These are phyloP conservation scores for Hypselothyrea guttata DNA, from an alignment of 2,888 invertebrate genomes.

Conservation along the genomic window DNA sequence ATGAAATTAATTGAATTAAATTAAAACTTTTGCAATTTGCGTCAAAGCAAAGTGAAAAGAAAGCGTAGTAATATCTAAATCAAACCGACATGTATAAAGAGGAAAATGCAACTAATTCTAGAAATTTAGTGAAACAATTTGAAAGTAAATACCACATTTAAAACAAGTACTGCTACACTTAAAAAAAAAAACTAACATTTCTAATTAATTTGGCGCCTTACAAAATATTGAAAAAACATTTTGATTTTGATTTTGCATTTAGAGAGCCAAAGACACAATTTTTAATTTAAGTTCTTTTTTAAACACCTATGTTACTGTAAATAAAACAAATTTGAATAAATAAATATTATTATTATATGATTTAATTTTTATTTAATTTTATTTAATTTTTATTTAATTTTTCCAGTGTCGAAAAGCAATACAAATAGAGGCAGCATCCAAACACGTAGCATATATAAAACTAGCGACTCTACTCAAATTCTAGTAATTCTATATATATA, in stretches of 20 bases:
- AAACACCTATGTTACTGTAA: slow-evolving; percentile 35
- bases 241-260: slow-evolving; percentile 28
- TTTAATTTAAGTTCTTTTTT: slow-evolving; percentile 28
- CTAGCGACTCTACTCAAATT: slow-evolving; percentile 43
- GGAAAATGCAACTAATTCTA: slow-evolving; percentile 9
- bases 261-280: slow-evolving; percentile 64
- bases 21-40: slow-evolving; percentile 46
- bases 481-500: slow-evolving; percentile 43
- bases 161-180: slow-evolving; percentile 14
- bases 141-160: slow-evolving; percentile 28
- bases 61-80: slow-evolving; percentile 77
- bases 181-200: slow-evolving; percentile 8
- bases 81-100: slow-evolving; percentile 64
- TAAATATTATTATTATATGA: slow-evolving; percentile 8
- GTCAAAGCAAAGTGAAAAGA: slow-evolving; percentile 42
- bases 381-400: slow-evolving; percentile 9
- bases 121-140: slow-evolving; percentile 6
- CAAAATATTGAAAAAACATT: slow-evolving; percentile 7
- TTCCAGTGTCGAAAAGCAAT: slow-evolving; percentile 60
- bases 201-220: slow-evolving; percentile 23
- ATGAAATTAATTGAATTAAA: slow-evolving; percentile 24
- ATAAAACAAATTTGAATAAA: slow-evolving; percentile 18
- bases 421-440: slow-evolving; percentile 31
- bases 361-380: slow-evolving; percentile 3
- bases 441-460: slow-evolving; percentile 27